phyloP scores from a whole-genome alignment of 2,113 vertebrate genomes.

The Telmatochromis brichardi region DNA sequence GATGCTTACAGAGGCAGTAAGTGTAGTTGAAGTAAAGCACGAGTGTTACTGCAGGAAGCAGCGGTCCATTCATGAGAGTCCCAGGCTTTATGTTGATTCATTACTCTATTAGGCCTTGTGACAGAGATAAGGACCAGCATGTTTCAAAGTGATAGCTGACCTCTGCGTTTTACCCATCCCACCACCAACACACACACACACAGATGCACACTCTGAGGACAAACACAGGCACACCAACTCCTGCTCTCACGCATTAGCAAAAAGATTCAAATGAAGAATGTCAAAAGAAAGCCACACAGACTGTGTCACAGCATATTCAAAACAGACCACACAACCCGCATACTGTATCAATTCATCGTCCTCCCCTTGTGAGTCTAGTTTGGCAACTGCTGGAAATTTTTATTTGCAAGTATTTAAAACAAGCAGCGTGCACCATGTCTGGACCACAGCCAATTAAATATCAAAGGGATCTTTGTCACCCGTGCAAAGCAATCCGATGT shows the following conservation, averaged over 20 bases:
- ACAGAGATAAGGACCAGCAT: conserved; percentile 71
- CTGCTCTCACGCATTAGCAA: not conserved
- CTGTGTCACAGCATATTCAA: not conserved
- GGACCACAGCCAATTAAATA: not conserved
- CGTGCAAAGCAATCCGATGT: not conserved
- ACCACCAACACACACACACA: not conserved
- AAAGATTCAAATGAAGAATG: not conserved
- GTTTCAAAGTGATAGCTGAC: conserved; percentile 73
- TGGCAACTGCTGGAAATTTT: not conserved
- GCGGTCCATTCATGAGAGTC: conserved; percentile 48
- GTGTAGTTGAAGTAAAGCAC: conserved; percentile 32
- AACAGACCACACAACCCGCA: not conserved
- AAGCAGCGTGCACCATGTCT: not conserved
- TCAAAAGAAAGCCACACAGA: not conserved
- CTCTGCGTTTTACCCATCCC: conserved; percentile 61
- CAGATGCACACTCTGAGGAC: not conserved
- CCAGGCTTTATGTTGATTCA: conserved; percentile 63
- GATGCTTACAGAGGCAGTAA: conserved; percentile 60
- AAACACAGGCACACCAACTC: not conserved
- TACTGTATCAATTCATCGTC: not conserved
- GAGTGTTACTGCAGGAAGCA: conserved; percentile 40
- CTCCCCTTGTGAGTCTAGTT: not conserved
- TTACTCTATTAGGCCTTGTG: conserved; percentile 68
- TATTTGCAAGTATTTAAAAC: not conserved
- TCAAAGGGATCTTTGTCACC: not conserved